Conservation (phyloP, 2,888 invertebrate genomes). For the Fragum fragum region DNA sequence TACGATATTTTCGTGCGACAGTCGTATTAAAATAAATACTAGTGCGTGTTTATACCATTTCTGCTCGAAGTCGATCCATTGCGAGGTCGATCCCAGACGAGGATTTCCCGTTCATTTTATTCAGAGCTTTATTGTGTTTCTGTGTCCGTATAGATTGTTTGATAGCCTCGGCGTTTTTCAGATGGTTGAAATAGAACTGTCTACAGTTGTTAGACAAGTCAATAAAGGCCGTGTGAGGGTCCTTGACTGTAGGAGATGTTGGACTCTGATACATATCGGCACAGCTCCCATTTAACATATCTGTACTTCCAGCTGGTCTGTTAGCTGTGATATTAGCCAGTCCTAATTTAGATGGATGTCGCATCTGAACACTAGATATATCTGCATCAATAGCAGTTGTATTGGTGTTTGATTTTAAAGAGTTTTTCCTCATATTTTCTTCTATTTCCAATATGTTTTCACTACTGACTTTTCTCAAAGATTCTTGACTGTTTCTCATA, state of each 20-base stretch:
- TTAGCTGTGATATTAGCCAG: background rate
- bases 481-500: conserved; percentile 54
- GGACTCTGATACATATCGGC: conserved; percentile 31
- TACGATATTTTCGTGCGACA: too few relatives aligned
- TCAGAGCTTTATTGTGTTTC: conserved; percentile 37
- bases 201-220: conserved; percentile 63
- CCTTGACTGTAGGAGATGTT: conserved; percentile 35
- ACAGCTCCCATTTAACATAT: conserved; percentile 30
- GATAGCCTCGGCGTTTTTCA: conserved; percentile 56
- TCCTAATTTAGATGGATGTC: conserved; percentile 5
- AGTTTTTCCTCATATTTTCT: conserved; percentile 24
- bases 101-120: conserved; percentile 52
- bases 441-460: conserved; percentile 36
- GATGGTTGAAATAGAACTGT: conserved; percentile 58
- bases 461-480: conserved; percentile 38
- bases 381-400: background rate
- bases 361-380: background rate
- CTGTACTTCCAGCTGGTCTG: conserved; percentile 11
- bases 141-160: conserved; percentile 51
- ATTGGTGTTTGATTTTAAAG: background rate
- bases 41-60: conserved; percentile 81
- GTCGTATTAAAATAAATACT: too few relatives aligned
- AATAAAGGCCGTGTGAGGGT: conserved; percentile 54
- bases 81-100: conserved; percentile 67
- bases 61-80: conserved; percentile 75